Evolutionary conservation across 2,113 vertebrate species (phyloP), one percentile per base, ranked within the genome.

Genomic region (Oplegnathus fasciatus): DNA sequence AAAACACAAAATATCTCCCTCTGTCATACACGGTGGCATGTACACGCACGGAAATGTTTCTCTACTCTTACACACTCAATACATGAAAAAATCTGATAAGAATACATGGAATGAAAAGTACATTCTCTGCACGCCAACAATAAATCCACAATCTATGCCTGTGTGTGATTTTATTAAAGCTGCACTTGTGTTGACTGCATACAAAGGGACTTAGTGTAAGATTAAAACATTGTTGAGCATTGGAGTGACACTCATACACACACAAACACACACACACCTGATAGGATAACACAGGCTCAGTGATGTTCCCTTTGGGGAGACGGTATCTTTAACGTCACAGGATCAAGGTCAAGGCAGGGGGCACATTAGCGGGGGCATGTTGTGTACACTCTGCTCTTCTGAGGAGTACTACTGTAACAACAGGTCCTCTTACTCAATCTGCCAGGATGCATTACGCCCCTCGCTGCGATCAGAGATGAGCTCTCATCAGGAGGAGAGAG

Each of bases 261-360:
- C 66, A 81, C 22, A 61, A 32, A 17, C 24, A 81, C 72, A 80
- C 66, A 81, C 78, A 89, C 90, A 88, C 84, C 87, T 87, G 85
- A 75, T 40, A 80, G 61, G 52, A 89, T 82, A 80, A 68, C 68
- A 78, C 42, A 26, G 42, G 57, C 73, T 68, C 40, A 32, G 40
- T 82, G 84, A 86, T 60, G 76, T 52, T 77, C 55, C 78, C 80
- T 66, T 66, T 34, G 52, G 74, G 30, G 57, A 37, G 72, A 71
- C 14, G 17, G 44, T 70, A 81, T 83, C 86, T 88, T 78, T 78
- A 84, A 79, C 70, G 52, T 88, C 81, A 83, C n/a, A 30, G 87
- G 90, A 92, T 90, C 90, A 93, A 91, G 92, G 92, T 91, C 79
- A 68, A 84, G 78, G 68, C 69, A 80, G 74, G 75, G 85, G 86